These are phyloP conservation scores for Stichodactyla mertensii DNA, from an alignment of 64 coral and sea anemone species.

Conservation along the genomic window DNA sequence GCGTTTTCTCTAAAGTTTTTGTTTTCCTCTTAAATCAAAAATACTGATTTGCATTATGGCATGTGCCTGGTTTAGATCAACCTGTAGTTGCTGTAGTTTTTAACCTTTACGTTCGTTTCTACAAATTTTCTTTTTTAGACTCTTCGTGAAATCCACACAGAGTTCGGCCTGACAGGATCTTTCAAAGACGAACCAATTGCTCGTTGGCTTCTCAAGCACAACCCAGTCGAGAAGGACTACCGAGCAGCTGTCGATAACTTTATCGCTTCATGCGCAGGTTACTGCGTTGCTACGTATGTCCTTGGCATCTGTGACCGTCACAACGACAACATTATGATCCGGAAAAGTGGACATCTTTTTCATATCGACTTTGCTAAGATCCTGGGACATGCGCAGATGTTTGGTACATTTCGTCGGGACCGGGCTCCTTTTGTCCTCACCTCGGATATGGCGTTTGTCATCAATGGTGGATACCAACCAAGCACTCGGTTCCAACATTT, in stretches of 20 bases:
- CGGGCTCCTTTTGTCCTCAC: constrained; percentile 93
- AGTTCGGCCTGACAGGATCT: constrained; percentile 84
- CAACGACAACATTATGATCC: constrained; percentile 99
- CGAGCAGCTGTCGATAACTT: constrained; percentile 85
- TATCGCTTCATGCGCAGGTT: constrained; percentile 90
- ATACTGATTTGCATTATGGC: too few relatives aligned
- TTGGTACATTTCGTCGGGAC: constrained; percentile 89
- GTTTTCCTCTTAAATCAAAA: too few relatives aligned
- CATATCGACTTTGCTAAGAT: constrained; percentile 99
- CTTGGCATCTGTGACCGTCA: constrained; percentile 95
- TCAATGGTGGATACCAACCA: constrained; percentile 91
- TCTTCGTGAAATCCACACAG: constrained; percentile 92
- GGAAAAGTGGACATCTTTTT: constrained; percentile 88
- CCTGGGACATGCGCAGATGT: constrained; percentile 97
- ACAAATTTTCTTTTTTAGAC: constrained; percentile 27
- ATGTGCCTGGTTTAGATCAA: too few relatives aligned
- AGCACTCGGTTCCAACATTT: constrained; percentile 95
- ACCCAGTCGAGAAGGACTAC: constrained; percentile 83
- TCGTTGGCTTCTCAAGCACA: constrained; percentile 86
- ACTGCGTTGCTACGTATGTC: constrained; percentile 93
- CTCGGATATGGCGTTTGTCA: constrained; percentile 97
- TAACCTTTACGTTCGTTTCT: neutral
- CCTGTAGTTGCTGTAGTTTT: neutral
- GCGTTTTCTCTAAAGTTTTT: too few relatives aligned
- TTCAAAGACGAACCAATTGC: constrained; percentile 96